These are phyloP conservation scores for Ganaspis brasiliensis DNA, from an alignment of 2,888 invertebrate species.

Conservation along the genomic window DNA sequence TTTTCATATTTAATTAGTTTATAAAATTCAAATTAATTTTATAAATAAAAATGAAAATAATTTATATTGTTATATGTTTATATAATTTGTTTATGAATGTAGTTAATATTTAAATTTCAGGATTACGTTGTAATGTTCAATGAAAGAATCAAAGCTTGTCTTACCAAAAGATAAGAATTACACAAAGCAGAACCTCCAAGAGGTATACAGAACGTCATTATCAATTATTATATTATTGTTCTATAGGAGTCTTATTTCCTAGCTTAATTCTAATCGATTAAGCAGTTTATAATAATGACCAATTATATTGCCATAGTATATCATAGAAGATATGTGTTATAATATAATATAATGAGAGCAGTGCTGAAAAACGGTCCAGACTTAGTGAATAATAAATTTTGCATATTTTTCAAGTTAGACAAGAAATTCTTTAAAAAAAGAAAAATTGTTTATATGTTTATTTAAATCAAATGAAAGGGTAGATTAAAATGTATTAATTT, in stretches of 20 bases:
- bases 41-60: too few relatives aligned
- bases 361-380: not conserved
- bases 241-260: not conserved
- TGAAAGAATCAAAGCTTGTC: conserved; percentile 6
- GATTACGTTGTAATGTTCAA: conserved; percentile 22
- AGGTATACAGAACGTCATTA: conserved; percentile 13
- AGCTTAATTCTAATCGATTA: not conserved
- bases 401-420: not conserved
- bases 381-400: not conserved
- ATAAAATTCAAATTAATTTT: too few relatives aligned
- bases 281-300: conserved; percentile 22
- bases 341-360: not conserved
- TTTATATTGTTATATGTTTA: too few relatives aligned
- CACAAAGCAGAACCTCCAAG: conserved; percentile 7
- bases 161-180: conserved; percentile 19
- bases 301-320: conserved; percentile 32
- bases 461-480: not conserved
- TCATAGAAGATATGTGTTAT: not conserved
- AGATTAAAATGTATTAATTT: not conserved
- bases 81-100: too few relatives aligned
- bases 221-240: conserved; percentile 8
- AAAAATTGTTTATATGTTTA: not conserved
- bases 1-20: not conserved
- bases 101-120: not conserved
- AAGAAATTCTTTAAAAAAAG: not conserved